A percentile compares a stretch with the other conserved stretches of the same genome.
Evolutionary conservation across 2,888 invertebrate species (phyloP).

Genomic region (Seira musarum): DNA sequence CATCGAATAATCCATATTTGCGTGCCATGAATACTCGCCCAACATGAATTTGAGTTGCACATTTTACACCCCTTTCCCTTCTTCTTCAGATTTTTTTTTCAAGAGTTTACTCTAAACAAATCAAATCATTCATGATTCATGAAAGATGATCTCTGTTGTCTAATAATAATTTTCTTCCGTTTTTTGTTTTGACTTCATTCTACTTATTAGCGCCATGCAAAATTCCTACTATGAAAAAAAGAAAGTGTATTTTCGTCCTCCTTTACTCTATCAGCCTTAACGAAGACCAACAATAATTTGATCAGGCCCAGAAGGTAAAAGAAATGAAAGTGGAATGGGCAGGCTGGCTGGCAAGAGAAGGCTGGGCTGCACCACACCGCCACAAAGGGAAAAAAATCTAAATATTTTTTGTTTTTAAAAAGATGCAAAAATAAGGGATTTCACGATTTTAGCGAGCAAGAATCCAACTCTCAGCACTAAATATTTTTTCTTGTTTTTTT

Average conservation of each 20-base stretch:
- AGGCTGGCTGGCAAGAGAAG: conserved; percentile 14
- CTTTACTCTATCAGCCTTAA: neutral
- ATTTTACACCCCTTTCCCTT: neutral
- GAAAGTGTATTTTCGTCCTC: neutral
- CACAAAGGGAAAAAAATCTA: conserved; percentile 18
- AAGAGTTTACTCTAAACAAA: neutral
- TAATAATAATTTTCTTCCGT: conserved; percentile 14
- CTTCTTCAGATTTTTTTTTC: neutral
- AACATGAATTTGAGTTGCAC: neutral
- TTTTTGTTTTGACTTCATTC: neutral
- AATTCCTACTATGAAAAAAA: conserved; percentile 6
- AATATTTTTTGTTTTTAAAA: conserved; percentile 12
- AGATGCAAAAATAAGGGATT: neutral
- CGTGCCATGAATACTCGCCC: conserved; percentile 15
- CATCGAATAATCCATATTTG: conserved; percentile 2
- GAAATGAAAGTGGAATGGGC: conserved; percentile 55
- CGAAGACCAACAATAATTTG: neutral
- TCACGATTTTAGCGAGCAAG: neutral
- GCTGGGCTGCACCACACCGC: conserved; percentile 3
- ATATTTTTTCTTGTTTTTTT: neutral
- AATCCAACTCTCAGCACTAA: too few species aligned
- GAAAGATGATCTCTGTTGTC: conserved; percentile 9
- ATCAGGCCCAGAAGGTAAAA: conserved; percentile 57
- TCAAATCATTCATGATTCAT: neutral
- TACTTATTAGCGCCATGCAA: neutral